Evolutionary conservation across 2,797 vertebrate genomes (phyloP).

Genomic region (Dallia pectoralis): DNA sequence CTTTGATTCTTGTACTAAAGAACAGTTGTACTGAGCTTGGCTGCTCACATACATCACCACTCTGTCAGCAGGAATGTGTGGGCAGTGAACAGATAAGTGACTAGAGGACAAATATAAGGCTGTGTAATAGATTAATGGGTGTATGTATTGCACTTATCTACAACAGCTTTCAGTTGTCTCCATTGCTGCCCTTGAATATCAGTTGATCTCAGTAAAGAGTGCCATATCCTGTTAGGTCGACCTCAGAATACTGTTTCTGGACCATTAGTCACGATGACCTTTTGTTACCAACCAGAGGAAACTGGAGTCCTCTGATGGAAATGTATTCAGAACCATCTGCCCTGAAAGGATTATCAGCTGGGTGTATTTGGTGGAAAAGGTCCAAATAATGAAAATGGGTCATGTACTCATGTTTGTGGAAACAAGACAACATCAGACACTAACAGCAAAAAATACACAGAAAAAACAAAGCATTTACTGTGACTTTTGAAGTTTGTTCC

Average conservation of each 20-base stretch:
- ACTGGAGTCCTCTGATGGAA: not conserved
- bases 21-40: conserved; percentile 38
- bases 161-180: not conserved
- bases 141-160: not conserved
- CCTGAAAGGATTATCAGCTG: conserved; percentile 16
- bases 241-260: not conserved
- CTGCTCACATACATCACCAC: conserved; percentile 25
- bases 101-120: conserved; percentile 36
- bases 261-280: not conserved
- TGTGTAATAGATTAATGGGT: conserved; percentile 19
- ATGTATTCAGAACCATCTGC: conserved; percentile 9
- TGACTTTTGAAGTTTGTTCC: not conserved
- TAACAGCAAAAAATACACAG: conserved; percentile 16
- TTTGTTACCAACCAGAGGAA: not conserved
- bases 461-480: conserved; percentile 18
- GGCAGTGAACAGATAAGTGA: conserved; percentile 26
- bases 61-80: conserved; percentile 40
- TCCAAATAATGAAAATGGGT: conserved; percentile 1
- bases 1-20: conserved; percentile 58
- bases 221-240: not conserved
- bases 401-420: conserved; percentile 19
- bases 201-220: not conserved
- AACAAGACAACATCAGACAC: conserved; percentile 5
- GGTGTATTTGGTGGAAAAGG: conserved; percentile 15
- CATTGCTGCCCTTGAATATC: conserved; percentile 3